Evolutionary conservation across 1,140 invertebrate species (phyloP).

Genomic region (Nasonia vitripennis): DNA sequence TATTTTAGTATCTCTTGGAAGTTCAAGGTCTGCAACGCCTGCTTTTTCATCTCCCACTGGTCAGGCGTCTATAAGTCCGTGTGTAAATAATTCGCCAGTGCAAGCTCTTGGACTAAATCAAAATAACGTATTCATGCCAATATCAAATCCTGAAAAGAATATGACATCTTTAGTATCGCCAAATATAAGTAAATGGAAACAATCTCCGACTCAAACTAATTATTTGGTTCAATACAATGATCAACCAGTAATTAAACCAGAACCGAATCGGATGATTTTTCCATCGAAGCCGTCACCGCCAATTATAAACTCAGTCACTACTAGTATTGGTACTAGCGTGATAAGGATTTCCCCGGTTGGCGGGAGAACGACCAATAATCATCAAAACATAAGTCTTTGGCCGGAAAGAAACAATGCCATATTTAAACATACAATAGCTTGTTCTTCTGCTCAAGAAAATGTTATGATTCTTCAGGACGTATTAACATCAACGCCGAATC

Average conservation of each 20-base stretch:
- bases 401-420: slow-evolving; percentile 70
- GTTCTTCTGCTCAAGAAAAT: slow-evolving; percentile 62
- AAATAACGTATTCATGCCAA: slow-evolving; percentile 91
- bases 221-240: slow-evolving; percentile 73
- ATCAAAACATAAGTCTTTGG: slow-evolving; percentile 66
- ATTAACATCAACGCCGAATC: slow-evolving; percentile 45
- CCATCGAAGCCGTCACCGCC: slow-evolving; percentile 67
- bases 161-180: slow-evolving; percentile 69
- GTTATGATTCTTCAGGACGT: slow-evolving; percentile 70
- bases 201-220: slow-evolving; percentile 73
- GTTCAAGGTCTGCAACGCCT: slow-evolving; percentile 92
- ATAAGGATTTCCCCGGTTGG: slow-evolving; percentile 85
- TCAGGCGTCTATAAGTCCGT: slow-evolving; percentile 79
- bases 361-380: slow-evolving; percentile 58
- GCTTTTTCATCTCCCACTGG: slow-evolving; percentile 88
- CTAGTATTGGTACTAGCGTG: slow-evolving; percentile 82
- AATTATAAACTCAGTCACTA: slow-evolving; percentile 59
- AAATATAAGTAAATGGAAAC: slow-evolving; percentile 72
- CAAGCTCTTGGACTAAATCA: slow-evolving; percentile 77
- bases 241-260: slow-evolving; percentile 79
- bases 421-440: slow-evolving; percentile 61
- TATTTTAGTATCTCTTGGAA: slow-evolving; percentile 89
- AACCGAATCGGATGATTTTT: slow-evolving; percentile 70
- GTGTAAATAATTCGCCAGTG: slow-evolving; percentile 81
- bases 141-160: slow-evolving; percentile 80